These are phyloP conservation scores for Podabrus alpinus DNA, from an alignment of 2,888 invertebrate genomes.

Conservation along the genomic window DNA sequence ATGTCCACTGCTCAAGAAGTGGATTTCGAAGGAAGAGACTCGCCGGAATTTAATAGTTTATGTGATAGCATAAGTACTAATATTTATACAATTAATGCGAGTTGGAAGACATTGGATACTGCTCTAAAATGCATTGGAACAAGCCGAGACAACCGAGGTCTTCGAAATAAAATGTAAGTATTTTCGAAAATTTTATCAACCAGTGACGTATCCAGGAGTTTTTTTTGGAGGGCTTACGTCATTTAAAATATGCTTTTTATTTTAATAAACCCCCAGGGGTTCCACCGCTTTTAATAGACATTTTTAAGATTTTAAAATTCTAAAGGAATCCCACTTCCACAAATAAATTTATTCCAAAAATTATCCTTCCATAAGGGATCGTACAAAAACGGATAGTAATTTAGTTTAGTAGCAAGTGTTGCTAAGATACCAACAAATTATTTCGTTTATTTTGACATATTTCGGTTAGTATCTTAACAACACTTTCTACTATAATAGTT, in stretches of 20 bases:
- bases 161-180: conserved; percentile 68
- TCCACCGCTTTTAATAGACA: too few species aligned
- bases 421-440: too few species aligned
- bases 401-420: too few species aligned
- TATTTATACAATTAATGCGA: conserved; percentile 76
- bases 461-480: too few species aligned
- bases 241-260: background rate
- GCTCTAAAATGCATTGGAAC: conserved; percentile 77
- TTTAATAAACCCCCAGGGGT: too few species aligned
- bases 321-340: too few species aligned
- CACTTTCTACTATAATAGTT: too few species aligned
- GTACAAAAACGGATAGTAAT: too few species aligned
- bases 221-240: background rate
- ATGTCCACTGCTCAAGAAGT: conserved; percentile 64
- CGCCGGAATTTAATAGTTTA: conserved; percentile 75
- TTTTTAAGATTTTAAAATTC: too few species aligned
- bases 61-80: conserved; percentile 83
- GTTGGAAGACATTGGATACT: conserved; percentile 72
- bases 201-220: background rate
- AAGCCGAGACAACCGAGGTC: conserved; percentile 69
- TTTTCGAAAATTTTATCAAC: background rate
- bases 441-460: too few species aligned
- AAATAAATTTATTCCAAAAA: too few species aligned
- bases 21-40: conserved; percentile 71
- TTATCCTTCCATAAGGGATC: too few species aligned